A percentile compares a stretch with the other conserved stretches of the same genome.
These are phyloP conservation scores for Oppia nitens DNA, from an alignment of 1,140 invertebrate species.

Conservation along the genomic window DNA sequence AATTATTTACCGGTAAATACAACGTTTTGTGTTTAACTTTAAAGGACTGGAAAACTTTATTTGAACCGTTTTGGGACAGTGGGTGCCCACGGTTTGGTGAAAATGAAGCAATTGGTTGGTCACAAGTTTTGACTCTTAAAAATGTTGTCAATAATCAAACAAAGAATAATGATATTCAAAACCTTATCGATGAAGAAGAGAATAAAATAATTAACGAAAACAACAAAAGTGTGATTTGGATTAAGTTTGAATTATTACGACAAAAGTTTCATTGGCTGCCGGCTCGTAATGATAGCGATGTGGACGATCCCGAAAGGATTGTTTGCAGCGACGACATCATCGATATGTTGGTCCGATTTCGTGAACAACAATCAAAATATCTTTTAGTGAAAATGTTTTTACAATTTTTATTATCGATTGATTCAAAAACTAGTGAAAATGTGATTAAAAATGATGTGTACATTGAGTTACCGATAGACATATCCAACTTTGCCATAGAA, in stretches of 20 bases:
- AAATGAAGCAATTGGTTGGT: constrained; percentile 30
- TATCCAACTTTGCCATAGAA: neutral
- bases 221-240: constrained; percentile 26
- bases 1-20: neutral
- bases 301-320: constrained; percentile 33
- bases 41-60: constrained; percentile 25
- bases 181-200: constrained; percentile 24
- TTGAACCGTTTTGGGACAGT: constrained; percentile 37
- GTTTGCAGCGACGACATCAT: constrained; percentile 32
- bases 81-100: constrained; percentile 32
- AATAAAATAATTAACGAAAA: constrained; percentile 21
- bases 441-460: neutral
- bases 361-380: constrained; percentile 23
- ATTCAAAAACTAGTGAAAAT: constrained; percentile 20
- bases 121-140: constrained; percentile 23
- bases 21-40: neutral
- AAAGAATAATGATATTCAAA: constrained; percentile 9
- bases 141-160: constrained; percentile 12
- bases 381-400: constrained; percentile 27
- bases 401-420: constrained; percentile 28
- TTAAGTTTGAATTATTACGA: constrained; percentile 30
- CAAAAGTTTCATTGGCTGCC: constrained; percentile 31
- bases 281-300: constrained; percentile 28
- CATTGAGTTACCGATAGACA: neutral
- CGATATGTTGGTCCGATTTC: constrained; percentile 26